These are phyloP conservation scores for Bombus fervidus DNA, from an alignment of 1,140 invertebrate genomes.

Conservation along the genomic window DNA sequence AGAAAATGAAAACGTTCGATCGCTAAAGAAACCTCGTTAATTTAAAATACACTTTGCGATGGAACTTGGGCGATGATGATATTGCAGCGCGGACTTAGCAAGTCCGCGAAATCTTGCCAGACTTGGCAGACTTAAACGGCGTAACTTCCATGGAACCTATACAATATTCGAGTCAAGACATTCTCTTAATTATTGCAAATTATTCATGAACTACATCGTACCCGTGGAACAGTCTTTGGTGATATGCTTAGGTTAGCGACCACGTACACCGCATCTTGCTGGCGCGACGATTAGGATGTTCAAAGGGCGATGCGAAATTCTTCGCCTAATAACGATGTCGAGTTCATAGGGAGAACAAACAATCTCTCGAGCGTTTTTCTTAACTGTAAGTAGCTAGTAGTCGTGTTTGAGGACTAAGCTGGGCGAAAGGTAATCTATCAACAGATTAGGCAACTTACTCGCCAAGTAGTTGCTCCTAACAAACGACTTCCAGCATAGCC, in stretches of 20 bases:
- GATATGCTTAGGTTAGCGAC: conserved; percentile 43
- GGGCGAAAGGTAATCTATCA: neutral
- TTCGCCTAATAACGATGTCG: neutral
- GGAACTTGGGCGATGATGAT: neutral
- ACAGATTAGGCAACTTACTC: neutral
- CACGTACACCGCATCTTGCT: neutral
- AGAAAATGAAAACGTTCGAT: neutral
- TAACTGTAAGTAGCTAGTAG: neutral
- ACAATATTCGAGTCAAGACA: conserved; percentile 6
- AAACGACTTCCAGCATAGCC: neutral
- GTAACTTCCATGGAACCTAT: conserved; percentile 27
- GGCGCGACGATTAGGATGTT: no score
- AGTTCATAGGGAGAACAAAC: neutral
- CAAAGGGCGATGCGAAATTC: conserved; percentile 7
- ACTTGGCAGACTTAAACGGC: neutral
- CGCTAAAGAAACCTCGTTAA: neutral
- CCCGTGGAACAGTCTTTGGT: neutral
- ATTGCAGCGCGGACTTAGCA: neutral
- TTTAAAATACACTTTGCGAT: neutral
- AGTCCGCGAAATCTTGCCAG: conserved; percentile 6
- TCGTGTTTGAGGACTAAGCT: neutral
- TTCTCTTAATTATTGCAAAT: conserved; percentile 37
- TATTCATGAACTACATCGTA: conserved; percentile 33
- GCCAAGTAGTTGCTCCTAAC: neutral
- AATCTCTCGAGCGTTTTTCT: neutral